Evolutionary conservation across 2,888 invertebrate genomes (phyloP).

Genomic region (Drosophila formosana): DNA sequence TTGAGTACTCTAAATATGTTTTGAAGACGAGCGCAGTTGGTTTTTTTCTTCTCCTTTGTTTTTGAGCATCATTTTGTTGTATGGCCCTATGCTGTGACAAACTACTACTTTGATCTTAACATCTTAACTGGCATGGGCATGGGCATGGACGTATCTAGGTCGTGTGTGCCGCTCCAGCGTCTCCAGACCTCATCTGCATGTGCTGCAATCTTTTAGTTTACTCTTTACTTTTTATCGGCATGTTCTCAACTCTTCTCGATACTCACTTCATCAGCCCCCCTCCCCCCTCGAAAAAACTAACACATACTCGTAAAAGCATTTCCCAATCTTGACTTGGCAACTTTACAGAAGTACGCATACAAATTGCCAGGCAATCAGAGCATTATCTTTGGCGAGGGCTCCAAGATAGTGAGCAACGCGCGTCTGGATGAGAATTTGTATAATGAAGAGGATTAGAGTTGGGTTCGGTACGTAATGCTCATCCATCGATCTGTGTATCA

Average conservation of each 20-base stretch:
- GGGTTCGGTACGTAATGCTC: slow-evolving; percentile 57
- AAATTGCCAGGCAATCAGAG: slow-evolving; percentile 47
- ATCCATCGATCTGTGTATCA: background rate
- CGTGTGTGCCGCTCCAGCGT: slow-evolving; percentile 43
- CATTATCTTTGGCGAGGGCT: slow-evolving; percentile 72
- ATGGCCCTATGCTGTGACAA: slow-evolving; percentile 27
- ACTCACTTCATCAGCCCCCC: slow-evolving; percentile 13
- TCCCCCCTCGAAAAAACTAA: slow-evolving; percentile 5
- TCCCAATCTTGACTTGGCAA: slow-evolving; percentile 28
- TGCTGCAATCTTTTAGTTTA: slow-evolving; percentile 37
- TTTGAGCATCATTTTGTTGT: slow-evolving; percentile 18
- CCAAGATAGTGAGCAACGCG: slow-evolving; percentile 64
- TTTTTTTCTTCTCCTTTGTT: slow-evolving; percentile 13
- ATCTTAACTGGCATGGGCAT: slow-evolving; percentile 49
- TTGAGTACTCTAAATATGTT: slow-evolving; percentile 6
- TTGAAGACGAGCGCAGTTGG: slow-evolving; percentile 23
- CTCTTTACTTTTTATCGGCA: slow-evolving; percentile 32
- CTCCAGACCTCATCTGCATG: slow-evolving; percentile 51
- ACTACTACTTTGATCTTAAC: slow-evolving; percentile 37
- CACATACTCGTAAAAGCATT: background rate
- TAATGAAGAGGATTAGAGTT: slow-evolving; percentile 69
- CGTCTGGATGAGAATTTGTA: slow-evolving; percentile 72
- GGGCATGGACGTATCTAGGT: slow-evolving; percentile 38
- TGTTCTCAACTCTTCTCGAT: slow-evolving; percentile 34
- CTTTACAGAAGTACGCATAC: slow-evolving; percentile 57